Evolutionary conservation across 2,113 vertebrate species (phyloP).

Genomic region (Mirza zaza): DNA sequence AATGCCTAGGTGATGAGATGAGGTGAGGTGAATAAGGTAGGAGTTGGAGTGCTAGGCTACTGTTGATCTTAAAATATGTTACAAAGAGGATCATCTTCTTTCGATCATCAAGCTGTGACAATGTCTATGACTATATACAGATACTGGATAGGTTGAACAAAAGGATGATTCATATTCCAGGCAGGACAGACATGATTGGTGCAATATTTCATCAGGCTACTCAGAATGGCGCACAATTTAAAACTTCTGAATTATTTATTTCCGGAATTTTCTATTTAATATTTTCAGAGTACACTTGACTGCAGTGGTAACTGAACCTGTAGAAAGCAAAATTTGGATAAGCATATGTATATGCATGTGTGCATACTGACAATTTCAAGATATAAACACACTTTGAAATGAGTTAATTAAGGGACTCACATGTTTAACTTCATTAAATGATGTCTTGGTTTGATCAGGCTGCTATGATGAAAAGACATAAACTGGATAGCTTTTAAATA

Average conservation of each 20-base stretch:
- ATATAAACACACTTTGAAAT: background rate
- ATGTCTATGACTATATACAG: background rate
- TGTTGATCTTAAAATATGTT: background rate
- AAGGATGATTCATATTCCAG: background rate
- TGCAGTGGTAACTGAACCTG: background rate
- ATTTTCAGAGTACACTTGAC: background rate
- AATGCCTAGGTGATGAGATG: background rate
- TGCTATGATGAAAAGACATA: background rate
- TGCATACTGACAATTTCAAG: background rate
- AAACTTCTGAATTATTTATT: background rate
- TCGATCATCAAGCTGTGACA: background rate
- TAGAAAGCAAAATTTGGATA: background rate
- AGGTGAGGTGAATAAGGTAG: background rate
- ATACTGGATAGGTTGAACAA: background rate
- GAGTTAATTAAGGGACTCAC: background rate
- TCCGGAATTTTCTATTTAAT: background rate
- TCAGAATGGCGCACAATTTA: background rate
- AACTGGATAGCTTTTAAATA: background rate
- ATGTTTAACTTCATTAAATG: background rate
- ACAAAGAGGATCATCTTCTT: background rate
- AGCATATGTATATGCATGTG: accelerated
- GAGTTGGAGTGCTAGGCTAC: background rate
- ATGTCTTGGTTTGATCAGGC: background rate
- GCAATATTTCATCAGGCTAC: background rate
- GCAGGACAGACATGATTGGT: background rate